phyloP scores from a whole-genome alignment of 2,113 vertebrate species.

The Mormoops blainvillei region DNA sequence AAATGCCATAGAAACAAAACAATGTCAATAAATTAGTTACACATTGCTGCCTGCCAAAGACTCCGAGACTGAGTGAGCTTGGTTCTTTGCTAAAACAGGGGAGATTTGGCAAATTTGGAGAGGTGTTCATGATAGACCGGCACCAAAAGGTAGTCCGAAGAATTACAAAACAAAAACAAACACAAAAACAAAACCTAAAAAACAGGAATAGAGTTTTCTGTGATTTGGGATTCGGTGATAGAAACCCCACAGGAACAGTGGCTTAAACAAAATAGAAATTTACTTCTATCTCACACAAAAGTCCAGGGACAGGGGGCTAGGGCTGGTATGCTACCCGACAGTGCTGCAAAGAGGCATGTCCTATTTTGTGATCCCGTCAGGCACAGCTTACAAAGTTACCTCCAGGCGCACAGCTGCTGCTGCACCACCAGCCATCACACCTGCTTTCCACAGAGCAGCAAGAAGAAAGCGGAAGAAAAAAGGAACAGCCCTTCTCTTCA shows the following conservation, averaged over 20 bases:
- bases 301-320: not conserved
- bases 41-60: not conserved
- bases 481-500: not conserved
- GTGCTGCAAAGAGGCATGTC: not conserved
- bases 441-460: not conserved
- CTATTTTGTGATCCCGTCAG: not conserved
- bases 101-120: not conserved
- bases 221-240: not conserved
- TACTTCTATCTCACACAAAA: not conserved
- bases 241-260: not conserved
- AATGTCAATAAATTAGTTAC: slow-evolving; percentile 36
- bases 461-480: not conserved
- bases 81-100: not conserved
- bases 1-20: slow-evolving; percentile 66
- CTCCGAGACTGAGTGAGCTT: not conserved
- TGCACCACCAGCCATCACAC: not conserved
- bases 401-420: not conserved
- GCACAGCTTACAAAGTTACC: not conserved
- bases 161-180: not conserved
- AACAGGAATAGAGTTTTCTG: not conserved
- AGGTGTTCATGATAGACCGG: not conserved
- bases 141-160: not conserved
- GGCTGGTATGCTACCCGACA: rapidly evolving
- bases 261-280: not conserved
- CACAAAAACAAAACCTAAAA: not conserved